Percentiles rank a stretch among this genome's conserved stretches.
These are phyloP conservation scores for Bombus waltoni DNA, from an alignment of 1,140 invertebrate species.

Conservation along the genomic window DNA sequence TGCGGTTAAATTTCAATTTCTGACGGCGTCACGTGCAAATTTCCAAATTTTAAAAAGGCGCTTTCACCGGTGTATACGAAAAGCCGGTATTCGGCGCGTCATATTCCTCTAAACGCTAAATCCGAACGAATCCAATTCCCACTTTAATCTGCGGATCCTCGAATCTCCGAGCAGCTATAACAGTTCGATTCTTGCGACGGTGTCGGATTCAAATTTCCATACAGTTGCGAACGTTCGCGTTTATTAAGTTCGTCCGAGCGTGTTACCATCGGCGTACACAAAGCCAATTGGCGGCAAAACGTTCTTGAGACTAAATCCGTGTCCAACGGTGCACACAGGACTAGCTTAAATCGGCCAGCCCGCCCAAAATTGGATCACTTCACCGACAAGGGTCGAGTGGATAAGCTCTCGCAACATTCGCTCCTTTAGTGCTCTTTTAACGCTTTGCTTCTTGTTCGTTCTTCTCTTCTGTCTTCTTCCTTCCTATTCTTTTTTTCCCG, in stretches of 20 bases:
- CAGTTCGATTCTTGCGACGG: no score
- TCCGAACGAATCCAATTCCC: no score
- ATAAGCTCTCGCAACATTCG: conserved; percentile 22
- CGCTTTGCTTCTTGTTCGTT: background rate
- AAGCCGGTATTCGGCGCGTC: no score
- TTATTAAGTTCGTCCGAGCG: background rate
- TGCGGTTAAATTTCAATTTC: background rate
- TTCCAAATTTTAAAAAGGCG: no score
- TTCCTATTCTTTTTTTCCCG: background rate
- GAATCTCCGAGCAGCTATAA: no score
- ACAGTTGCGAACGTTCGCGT: background rate
- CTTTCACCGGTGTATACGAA: no score
- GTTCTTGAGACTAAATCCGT: background rate
- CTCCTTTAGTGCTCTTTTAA: conserved; percentile 12
- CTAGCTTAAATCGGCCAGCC: conserved; percentile 36
- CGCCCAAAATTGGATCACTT: conserved; percentile 39
- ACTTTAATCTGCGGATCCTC: no score
- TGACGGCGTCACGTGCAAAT: background rate
- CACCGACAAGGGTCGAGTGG: conserved; percentile 14
- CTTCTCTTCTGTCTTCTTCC: background rate
- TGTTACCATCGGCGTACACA: background rate
- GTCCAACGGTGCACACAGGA: background rate
- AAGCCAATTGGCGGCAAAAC: background rate
- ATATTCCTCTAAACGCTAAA: no score
- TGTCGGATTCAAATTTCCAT: background rate